Evolutionary conservation across 23 tunicate genomes (phyloP).

Genomic region (Halocynthia aurantium): DNA sequence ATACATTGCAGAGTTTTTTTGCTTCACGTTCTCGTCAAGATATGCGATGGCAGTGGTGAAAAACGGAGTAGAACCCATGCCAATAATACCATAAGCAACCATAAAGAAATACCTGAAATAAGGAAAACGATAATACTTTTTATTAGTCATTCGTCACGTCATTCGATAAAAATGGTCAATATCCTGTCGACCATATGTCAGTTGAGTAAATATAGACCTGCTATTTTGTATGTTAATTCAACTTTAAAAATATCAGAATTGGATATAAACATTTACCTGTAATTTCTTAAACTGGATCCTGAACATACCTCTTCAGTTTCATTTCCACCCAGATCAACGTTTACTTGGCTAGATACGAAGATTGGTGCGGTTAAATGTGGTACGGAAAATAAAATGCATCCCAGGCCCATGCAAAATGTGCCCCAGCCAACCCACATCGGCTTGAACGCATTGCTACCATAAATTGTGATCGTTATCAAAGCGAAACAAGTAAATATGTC

Average conservation of each 20-base stretch:
- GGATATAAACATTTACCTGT: not conserved
- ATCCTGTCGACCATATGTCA: no score
- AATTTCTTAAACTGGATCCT: constrained; percentile 15
- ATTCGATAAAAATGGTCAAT: not conserved
- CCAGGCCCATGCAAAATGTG: constrained; percentile 25
- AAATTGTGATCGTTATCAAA: constrained; percentile 8
- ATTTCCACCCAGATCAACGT: not conserved
- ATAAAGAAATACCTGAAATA: constrained; percentile 21
- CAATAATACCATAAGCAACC: constrained; percentile 21
- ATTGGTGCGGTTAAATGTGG: constrained; percentile 29
- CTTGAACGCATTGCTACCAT: constrained; percentile 13
- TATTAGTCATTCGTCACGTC: not conserved
- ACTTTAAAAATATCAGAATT: no score
- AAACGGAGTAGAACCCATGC: constrained; percentile 32
- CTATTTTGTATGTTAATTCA: no score
- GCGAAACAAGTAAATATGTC: constrained; percentile 7
- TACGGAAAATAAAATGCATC: constrained; percentile 18
- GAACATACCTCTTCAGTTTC: not conserved
- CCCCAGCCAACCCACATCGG: constrained; percentile 31
- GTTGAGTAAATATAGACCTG: no score
- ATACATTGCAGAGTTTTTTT: constrained; percentile 20
- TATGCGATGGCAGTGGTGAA: constrained; percentile 34
- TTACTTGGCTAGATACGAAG: not conserved
- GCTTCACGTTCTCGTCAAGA: constrained; percentile 32
- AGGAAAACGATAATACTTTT: not conserved